Evolutionary conservation across 2,888 invertebrate species (phyloP).

Genomic region (Carabus problematicus): DNA sequence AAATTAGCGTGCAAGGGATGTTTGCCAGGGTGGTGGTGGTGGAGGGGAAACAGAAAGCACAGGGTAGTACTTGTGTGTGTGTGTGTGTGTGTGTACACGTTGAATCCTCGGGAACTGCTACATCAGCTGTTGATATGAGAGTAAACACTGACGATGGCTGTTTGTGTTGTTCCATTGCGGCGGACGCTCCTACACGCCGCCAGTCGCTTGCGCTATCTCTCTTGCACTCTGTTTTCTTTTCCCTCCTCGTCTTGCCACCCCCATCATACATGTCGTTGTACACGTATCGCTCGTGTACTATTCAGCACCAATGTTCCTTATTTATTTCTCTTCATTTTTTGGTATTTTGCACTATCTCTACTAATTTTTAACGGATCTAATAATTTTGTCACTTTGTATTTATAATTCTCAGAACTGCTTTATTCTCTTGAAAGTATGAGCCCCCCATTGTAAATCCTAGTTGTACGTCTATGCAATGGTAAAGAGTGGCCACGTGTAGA

Average conservation of each 20-base stretch:
- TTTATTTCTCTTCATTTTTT: no score
- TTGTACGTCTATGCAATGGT: slow-evolving; percentile 4
- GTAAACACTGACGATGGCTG: slow-evolving; percentile 50
- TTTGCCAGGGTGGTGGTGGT: slow-evolving; percentile 23
- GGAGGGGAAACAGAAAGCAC: slow-evolving; percentile 25
- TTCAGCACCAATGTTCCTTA: no score
- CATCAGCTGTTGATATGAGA: slow-evolving; percentile 53
- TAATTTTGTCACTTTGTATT: no score
- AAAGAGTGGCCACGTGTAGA: slow-evolving; percentile 12
- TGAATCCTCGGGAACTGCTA: slow-evolving; percentile 40
- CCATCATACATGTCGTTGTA: no score
- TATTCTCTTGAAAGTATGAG: no score
- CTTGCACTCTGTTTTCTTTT: slow-evolving; percentile 9
- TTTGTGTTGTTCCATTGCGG: slow-evolving; percentile 44
- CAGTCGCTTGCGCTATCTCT: slow-evolving; percentile 18
- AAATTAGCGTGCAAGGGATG: slow-evolving; percentile 34
- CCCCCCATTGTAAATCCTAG: neutral
- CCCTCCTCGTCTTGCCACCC: neutral
- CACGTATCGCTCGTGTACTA: no score
- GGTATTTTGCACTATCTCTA: no score
- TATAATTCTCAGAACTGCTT: no score
- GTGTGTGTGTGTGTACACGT: slow-evolving; percentile 13
- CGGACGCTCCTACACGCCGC: slow-evolving; percentile 5
- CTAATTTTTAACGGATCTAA: no score
- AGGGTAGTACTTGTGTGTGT: slow-evolving; percentile 4